phyloP scores from a whole-genome alignment of 2,888 invertebrate species.

The Conomelus anceps region DNA sequence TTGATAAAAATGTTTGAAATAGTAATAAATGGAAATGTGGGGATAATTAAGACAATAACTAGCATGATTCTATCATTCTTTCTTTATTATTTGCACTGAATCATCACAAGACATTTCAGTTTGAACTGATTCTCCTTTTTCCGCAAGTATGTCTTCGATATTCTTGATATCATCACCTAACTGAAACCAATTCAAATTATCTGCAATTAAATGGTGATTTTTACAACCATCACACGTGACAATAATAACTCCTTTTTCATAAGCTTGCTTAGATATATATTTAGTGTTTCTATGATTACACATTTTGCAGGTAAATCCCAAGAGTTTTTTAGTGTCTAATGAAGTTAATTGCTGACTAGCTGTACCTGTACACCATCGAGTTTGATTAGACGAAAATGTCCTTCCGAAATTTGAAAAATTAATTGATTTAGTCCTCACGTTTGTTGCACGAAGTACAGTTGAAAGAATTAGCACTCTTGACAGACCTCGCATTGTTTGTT shows the following conservation, averaged over 20 bases:
- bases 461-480: background rate
- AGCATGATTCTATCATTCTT: too few species aligned
- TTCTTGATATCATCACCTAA: slow-evolving; percentile 65
- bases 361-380: background rate
- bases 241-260: slow-evolving; percentile 85
- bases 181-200: slow-evolving; percentile 91
- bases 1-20: too few species aligned
- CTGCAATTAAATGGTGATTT: slow-evolving; percentile 91
- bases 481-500: background rate
- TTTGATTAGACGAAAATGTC: background rate
- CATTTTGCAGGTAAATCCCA: slow-evolving; percentile 84
- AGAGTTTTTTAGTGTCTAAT: slow-evolving; percentile 54
- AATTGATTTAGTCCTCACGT: background rate
- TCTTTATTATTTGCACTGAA: background rate
- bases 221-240: slow-evolving; percentile 80
- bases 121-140: slow-evolving; percentile 74
- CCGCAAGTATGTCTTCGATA: slow-evolving; percentile 82
- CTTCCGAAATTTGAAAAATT: background rate
- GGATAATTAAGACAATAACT: too few species aligned
- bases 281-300: slow-evolving; percentile 71
- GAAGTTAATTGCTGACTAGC: background rate
- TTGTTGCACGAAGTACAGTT: background rate
- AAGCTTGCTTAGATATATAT: slow-evolving; percentile 76
- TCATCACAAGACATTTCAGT: slow-evolving; percentile 4
- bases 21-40: too few species aligned